Conservation (phyloP, 2,113 vertebrate species). For the Planiliza haematocheilus region DNA sequence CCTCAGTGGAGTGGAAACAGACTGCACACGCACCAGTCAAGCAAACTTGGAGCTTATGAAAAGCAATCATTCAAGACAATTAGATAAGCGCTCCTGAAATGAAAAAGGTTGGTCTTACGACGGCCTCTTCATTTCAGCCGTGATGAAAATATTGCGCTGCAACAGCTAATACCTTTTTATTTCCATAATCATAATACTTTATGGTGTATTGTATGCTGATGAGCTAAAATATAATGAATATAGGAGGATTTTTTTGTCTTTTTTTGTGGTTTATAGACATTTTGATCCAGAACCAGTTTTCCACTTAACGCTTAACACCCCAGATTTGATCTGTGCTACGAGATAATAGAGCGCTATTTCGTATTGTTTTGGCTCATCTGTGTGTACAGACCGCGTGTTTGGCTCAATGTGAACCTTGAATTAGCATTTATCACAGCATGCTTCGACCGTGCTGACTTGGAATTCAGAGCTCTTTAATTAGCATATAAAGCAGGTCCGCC, state of each 20-base stretch:
- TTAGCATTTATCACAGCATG: constrained; percentile 1
- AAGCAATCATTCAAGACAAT: constrained; percentile 28
- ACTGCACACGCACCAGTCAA: not conserved
- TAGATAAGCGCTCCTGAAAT: constrained; percentile 13
- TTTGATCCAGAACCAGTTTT: too few relatives aligned
- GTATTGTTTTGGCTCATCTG: not conserved
- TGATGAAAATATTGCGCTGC: not conserved
- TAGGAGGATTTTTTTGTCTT: too few relatives aligned
- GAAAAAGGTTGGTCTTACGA: constrained; percentile 7
- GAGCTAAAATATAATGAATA: not conserved
- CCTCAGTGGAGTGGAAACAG: not conserved
- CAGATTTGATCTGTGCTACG: too few relatives aligned
- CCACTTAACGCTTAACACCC: too few relatives aligned
- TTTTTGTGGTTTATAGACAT: too few relatives aligned
- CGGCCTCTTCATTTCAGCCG: constrained; percentile 13
- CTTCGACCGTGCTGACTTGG: not conserved
- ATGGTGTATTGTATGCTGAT: not conserved
- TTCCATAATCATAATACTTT: not conserved
- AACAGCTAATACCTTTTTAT: not conserved
- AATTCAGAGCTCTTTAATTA: constrained; percentile 39
- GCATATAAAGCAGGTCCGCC: constrained; percentile 36
- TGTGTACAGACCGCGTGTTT: not conserved
- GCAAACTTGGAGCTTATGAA: constrained; percentile 20
- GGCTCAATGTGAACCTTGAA: not conserved
- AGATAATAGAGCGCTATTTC: not conserved